Evolutionary conservation across 2,888 invertebrate genomes (phyloP), one percentile per base, ranked within the genome.

Genomic region (Eupithecia vulgata): DNA sequence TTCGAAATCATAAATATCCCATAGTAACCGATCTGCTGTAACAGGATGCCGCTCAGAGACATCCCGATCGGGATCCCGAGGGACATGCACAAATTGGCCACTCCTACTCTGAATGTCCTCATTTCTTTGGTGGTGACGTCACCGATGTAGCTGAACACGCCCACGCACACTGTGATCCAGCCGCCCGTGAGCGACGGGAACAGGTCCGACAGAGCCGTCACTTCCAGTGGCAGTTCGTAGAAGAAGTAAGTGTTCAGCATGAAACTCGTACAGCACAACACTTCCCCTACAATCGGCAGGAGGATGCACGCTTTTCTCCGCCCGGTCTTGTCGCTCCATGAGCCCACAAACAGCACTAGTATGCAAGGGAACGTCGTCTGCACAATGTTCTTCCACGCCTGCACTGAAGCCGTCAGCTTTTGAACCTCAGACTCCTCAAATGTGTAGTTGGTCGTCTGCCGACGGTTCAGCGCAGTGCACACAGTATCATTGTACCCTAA

Each of bases 361-460:
- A 95, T 87, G 61, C 95, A 94, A 34, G 96, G 95, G 71, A 96
- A 91, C 12, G 95, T 83, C 70, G 95, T 95, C 82, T 95, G 95
- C 30, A 95, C 91, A 25, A 95, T 91, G 70, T 95, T 95, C 84
- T 95, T 95, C 95, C 95, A 95, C 68, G 95, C 94, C 75, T 95
- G 93, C 80, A 95, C 95, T 34, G 95, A 93, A 34, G 94, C 94
- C 7, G 95, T 95, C 77, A 95, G 84, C 80, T 95, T 95, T 78
- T 95, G 95, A 0, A 96, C 96, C 78, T 95, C 95, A 8, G 95
- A 92, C 82, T 97, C 97, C 84, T 97, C 95, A 67, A 88, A 83
- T 1, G 96, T 96, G 84, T 95, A 96, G 83, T 96, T 96, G 67
- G 95, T 95, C 17, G 97, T 97, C 82, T 97, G 95, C 79, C 97